These are phyloP conservation scores for Phalacrocorax brasilianus DNA, from an alignment of 2,113 vertebrate species.

Conservation along the genomic window DNA sequence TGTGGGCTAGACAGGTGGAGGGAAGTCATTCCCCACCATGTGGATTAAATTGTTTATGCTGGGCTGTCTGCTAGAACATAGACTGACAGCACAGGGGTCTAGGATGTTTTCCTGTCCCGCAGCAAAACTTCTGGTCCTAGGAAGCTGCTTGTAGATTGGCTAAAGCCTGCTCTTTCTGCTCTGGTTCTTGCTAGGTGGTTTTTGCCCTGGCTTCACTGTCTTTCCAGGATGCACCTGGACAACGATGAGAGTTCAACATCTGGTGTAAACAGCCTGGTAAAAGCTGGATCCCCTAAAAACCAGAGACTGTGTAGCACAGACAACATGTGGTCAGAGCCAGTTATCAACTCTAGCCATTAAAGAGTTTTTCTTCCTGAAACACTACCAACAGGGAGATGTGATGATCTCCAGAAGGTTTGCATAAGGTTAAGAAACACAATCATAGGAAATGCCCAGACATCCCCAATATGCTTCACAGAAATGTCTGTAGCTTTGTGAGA, in stretches of 20 bases:
- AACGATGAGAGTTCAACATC: rapidly evolving
- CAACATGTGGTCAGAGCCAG: neutral
- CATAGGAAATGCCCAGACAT: neutral
- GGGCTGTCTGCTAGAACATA: neutral
- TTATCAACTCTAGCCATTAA: neutral
- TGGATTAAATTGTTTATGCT: neutral
- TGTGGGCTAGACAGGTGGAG: neutral
- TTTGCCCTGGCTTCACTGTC: neutral
- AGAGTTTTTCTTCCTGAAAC: neutral
- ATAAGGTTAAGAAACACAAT: neutral
- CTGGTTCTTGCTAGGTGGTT: neutral
- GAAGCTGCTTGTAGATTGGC: neutral
- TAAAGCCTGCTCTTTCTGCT: neutral
- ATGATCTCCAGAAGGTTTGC: neutral
- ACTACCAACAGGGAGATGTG: neutral
- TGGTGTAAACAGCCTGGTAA: neutral
- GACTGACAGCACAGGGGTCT: neutral
- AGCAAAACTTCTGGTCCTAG: neutral
- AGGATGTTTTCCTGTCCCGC: neutral
- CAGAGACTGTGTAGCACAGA: neutral
- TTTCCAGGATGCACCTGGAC: neutral
- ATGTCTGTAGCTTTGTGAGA: neutral
- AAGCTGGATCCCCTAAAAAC: neutral
- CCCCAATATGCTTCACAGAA: neutral
- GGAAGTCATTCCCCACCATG: neutral